Conservation (phyloP, 2,888 invertebrate species). For the Lochmaea capreae region DNA sequence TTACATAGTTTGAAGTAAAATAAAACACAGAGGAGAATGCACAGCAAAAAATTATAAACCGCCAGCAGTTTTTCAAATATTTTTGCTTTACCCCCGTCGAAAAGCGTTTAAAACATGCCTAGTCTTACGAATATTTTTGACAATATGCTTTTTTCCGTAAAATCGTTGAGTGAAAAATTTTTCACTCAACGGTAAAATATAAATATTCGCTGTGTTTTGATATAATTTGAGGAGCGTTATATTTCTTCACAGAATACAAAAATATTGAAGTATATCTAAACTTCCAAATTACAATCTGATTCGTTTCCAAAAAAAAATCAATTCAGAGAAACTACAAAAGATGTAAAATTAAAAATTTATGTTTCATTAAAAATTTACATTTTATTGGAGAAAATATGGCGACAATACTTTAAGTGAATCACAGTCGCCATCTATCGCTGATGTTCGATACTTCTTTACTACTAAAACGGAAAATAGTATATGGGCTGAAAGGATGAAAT, state of each 20-base stretch:
- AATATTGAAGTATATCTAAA: not conserved
- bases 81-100: not conserved
- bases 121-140: conserved; percentile 3
- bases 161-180: no score
- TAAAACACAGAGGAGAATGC: not conserved
- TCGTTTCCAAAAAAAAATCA: no score
- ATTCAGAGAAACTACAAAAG: not conserved
- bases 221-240: not conserved
- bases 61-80: conserved; percentile 27
- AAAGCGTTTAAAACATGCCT: not conserved
- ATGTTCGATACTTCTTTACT: no score
- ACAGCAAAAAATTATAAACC: conserved; percentile 17
- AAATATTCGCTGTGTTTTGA: not conserved
- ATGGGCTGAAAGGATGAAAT: no score
- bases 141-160: not conserved
- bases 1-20: conserved; percentile 6
- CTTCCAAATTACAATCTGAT: not conserved
- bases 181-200: not conserved
- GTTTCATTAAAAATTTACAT: no score
- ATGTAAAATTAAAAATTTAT: not conserved
- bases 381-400: no score
- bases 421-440: no score
- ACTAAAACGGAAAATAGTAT: no score
- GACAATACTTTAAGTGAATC: no score
- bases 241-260: not conserved